Evolutionary conservation across 2,797 vertebrate species (phyloP).

Genomic region (Loriculus beryllinus): DNA sequence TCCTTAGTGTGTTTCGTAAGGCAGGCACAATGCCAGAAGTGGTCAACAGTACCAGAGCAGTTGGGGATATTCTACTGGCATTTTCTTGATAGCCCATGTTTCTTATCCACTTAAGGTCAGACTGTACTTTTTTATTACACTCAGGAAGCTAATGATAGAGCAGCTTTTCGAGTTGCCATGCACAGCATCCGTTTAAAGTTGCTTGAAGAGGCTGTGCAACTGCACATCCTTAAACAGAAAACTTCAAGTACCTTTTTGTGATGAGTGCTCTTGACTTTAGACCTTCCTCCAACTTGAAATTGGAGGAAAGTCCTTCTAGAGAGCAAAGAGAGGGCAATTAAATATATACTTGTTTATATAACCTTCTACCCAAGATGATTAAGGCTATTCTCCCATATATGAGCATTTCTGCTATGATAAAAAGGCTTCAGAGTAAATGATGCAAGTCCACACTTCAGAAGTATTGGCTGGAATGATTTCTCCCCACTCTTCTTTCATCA

Average conservation of each 20-base stretch:
- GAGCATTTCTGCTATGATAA: background rate
- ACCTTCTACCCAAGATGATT: background rate
- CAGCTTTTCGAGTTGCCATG: background rate
- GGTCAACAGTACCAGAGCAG: background rate
- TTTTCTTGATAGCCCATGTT: background rate
- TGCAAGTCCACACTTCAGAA: background rate
- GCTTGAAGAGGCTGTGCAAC: background rate
- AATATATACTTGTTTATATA: background rate
- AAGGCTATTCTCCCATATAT: background rate
- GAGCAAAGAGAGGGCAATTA: background rate
- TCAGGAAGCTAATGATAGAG: background rate
- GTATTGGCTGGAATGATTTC: constrained; percentile 3
- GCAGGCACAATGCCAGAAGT: background rate
- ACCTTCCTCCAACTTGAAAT: background rate
- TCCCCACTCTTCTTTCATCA: background rate
- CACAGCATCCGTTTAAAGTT: background rate
- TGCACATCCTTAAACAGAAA: background rate
- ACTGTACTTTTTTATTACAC: background rate
- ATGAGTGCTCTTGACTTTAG: background rate
- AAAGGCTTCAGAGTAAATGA: background rate
- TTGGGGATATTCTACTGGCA: background rate
- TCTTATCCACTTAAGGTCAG: background rate
- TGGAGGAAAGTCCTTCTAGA: constrained; percentile 3
- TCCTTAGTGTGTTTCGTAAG: background rate
- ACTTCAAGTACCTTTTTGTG: background rate